Evolutionary conservation across 2,888 invertebrate species (phyloP), one percentile per base, ranked within the genome.

Genomic region (Synergus japonicus): DNA sequence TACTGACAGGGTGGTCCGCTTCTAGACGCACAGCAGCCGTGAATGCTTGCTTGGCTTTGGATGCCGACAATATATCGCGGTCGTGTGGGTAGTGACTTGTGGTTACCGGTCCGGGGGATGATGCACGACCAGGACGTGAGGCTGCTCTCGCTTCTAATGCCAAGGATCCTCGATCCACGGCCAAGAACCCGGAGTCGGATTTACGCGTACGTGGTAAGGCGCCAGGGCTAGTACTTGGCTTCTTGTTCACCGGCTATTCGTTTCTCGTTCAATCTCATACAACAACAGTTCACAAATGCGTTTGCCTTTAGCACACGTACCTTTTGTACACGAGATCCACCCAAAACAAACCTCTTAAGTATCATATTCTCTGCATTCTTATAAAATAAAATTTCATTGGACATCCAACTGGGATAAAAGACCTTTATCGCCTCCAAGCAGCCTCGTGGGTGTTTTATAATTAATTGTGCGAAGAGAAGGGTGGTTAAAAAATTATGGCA

Each of bases 81-180:
- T 86, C 86, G 85, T 84, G 87, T 87, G 87, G 84, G 83, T 88
- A 88, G 88, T 87, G 89, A 90, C 88, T 89, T 85, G 90, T 85
- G 89, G 90, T 88, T 89, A 87, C 88, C 85, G 87, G 85, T 83
- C 85, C 83, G 80, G 85, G 78, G 87, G 86, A 90, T 90, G 90
- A 90, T 89, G 83, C 89, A 88, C 86, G 87, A 80, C 85, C 81
- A 65, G 84, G 81, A 89, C 89, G 88, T 87, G 88, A 81, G 85
- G 80, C 84, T 81, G 81, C 81, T 80, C 84, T 79, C 66, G 63
- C 58, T 63, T 76, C 80, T 65, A 63, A 66, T 76, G 60, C 79
- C 79, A 80, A 76, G 7, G 66, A 63, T 60, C 4, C 76, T 41
- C 41, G 29, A 29, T 37, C 13, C n/a, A 67, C 15, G 63, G 63